Conservation (phyloP, 2,888 invertebrate species). For the Nemotelus nigrinus region DNA sequence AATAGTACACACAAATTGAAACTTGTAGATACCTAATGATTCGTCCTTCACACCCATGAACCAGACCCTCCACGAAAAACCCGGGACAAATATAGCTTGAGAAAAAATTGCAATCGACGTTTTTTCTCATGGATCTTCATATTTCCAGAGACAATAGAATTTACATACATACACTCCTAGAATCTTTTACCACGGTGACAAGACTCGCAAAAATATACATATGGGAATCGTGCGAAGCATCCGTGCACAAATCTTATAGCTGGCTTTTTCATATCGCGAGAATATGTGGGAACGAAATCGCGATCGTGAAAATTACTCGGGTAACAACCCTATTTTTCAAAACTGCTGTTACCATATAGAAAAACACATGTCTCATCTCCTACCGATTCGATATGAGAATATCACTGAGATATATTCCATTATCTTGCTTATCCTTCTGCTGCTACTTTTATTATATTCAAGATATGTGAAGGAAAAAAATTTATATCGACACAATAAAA, state of each 20-base stretch:
- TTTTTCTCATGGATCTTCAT: slow-evolving; percentile 26
- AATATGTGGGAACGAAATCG: slow-evolving; percentile 2
- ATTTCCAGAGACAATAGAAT: slow-evolving; percentile 7
- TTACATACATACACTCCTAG: neutral
- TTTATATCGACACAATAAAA: neutral
- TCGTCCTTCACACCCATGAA: slow-evolving; percentile 20
- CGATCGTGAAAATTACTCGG: neutral
- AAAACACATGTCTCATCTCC: neutral
- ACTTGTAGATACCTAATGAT: neutral
- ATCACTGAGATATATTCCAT: slow-evolving; percentile 6
- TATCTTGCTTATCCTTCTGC: neutral
- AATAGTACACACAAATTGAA: too few species aligned
- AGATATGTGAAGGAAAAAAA: neutral
- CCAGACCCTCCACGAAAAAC: neutral
- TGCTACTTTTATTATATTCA: slow-evolving; percentile 16
- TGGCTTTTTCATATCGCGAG: neutral
- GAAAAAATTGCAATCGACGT: neutral
- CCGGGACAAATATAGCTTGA: neutral
- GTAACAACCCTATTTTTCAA: neutral
- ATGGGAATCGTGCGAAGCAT: too few species aligned
- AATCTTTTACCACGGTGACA: too few species aligned
- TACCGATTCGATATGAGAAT: slow-evolving; percentile 22
- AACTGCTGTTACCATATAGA: neutral
- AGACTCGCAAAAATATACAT: too few species aligned
- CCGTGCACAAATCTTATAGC: too few species aligned